Evolutionary conservation across 2,797 vertebrate species (phyloP), one percentile per base, ranked within the genome.

Genomic region (Pipistrellus pygmaeus): DNA sequence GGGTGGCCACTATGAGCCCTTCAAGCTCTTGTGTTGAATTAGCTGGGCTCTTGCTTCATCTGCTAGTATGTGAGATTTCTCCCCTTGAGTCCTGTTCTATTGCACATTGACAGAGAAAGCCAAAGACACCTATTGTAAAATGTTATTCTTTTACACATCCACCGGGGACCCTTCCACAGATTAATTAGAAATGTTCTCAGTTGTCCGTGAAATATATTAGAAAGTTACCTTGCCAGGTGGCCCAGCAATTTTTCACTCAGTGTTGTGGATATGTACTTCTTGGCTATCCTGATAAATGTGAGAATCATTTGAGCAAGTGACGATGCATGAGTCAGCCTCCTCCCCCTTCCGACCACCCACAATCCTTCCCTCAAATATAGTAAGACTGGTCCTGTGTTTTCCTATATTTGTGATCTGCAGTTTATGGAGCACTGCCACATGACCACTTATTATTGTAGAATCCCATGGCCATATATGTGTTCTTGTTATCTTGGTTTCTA

Each of bases 331-430:
- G 9, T 53, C 18, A 23, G 32, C 41, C 32, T 51, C 27, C 0
- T 6, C 41, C 9, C n/a, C 5, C 6, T 48, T 53, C 11, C 30
- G 18, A 3, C 25, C 2, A 1, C 72, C 25, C n/a, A 30, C 55
- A 3, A 1, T 32, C 32, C 41, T 77, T 10, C 10, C 10, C n/a
- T 10, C 13, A 18, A 9, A 0, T 14, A 18, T n/a, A 6, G 20
- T 27, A 41, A 66, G 30, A 78, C 23, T 14, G n/a, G 62, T 23
- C 57, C 20, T 30, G 5, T 30, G 44, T 44, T 55, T 66, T 38
- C 21, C 4, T 12, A 12, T 13, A 21, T 27, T 6, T 32, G 48
- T 69, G 64, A 41, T 5, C 53, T 8, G 5, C 41, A n/a, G 8
- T 69, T 90, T 20, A 55, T 1, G 6, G 73, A 90, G 3, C 21